Percentiles rank a stretch among this genome's conserved stretches.
Conservation (phyloP, 2,797 vertebrate species). For the Mus spretus region DNA sequence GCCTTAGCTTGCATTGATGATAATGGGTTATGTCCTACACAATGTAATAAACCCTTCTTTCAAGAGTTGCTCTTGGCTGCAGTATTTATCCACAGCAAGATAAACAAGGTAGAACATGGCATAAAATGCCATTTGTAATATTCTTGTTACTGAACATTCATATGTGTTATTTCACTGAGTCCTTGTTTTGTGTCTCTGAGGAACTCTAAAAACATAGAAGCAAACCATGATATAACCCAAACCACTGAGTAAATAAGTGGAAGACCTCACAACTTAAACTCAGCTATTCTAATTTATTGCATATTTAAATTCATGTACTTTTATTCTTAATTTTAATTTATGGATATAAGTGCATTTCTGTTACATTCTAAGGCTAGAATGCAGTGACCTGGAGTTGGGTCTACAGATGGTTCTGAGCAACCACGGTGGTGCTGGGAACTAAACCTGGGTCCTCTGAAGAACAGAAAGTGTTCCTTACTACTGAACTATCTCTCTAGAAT, state of each 20-base stretch:
- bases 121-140: neutral
- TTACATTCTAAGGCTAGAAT: neutral
- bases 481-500: neutral
- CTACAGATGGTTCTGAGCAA: neutral
- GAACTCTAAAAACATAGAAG: neutral
- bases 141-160: neutral
- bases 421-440: neutral
- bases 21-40: neutral
- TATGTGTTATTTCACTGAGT: neutral
- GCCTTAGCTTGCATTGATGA: neutral
- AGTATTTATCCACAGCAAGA: neutral
- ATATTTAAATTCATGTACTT: neutral
- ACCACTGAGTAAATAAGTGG: neutral
- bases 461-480: neutral
- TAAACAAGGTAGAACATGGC: neutral
- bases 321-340: neutral
- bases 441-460: neutral
- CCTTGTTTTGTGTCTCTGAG: slow-evolving; percentile 1
- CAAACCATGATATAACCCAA: neutral
- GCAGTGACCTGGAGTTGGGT: neutral
- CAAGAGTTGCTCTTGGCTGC: neutral
- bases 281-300: slow-evolving; percentile 35
- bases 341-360: neutral
- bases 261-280: neutral
- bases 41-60: neutral